Percentiles rank a stretch among this genome's conserved stretches.
phyloP scores from a whole-genome alignment of 2,888 invertebrate genomes.

The Cerastis rubricosa region DNA sequence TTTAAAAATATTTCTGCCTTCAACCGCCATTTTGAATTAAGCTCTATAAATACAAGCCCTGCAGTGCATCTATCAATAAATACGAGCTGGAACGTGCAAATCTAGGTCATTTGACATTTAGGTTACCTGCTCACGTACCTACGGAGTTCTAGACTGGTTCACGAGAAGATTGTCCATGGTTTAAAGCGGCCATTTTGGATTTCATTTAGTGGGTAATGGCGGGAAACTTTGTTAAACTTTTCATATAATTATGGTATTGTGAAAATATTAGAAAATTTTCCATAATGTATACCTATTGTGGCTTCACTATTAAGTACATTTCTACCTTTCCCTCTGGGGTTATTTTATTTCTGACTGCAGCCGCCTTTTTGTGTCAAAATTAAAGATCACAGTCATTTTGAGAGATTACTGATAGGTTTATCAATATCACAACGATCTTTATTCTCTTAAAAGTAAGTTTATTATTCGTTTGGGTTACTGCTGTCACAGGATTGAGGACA shows the following conservation, averaged over 20 bases:
- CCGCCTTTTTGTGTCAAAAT: too few species aligned
- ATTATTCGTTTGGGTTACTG: background rate
- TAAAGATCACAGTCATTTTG: background rate
- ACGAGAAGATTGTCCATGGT: conserved; percentile 50
- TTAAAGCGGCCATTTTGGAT: conserved; percentile 47
- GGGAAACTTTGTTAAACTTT: conserved; percentile 20
- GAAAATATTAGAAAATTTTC: background rate
- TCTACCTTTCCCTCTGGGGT: background rate
- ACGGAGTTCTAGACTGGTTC: conserved; percentile 43
- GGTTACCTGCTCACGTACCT: conserved; percentile 52
- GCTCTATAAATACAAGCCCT: conserved; percentile 4
- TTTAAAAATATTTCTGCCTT: background rate
- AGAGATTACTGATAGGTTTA: background rate
- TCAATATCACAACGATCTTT: background rate
- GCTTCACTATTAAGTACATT: background rate
- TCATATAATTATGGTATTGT: background rate
- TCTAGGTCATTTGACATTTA: conserved; percentile 55
- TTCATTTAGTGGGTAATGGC: conserved; percentile 25
- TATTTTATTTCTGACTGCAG: background rate
- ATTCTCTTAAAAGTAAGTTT: background rate
- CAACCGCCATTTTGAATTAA: background rate
- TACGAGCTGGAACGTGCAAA: conserved; percentile 11
- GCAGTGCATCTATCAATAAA: conserved; percentile 42
- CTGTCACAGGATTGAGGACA: background rate
- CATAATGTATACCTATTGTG: background rate